Percentiles rank a stretch among this genome's conserved stretches.
These are phyloP conservation scores for Tholera decimalis DNA, from an alignment of 2,888 invertebrate species.

Conservation along the genomic window DNA sequence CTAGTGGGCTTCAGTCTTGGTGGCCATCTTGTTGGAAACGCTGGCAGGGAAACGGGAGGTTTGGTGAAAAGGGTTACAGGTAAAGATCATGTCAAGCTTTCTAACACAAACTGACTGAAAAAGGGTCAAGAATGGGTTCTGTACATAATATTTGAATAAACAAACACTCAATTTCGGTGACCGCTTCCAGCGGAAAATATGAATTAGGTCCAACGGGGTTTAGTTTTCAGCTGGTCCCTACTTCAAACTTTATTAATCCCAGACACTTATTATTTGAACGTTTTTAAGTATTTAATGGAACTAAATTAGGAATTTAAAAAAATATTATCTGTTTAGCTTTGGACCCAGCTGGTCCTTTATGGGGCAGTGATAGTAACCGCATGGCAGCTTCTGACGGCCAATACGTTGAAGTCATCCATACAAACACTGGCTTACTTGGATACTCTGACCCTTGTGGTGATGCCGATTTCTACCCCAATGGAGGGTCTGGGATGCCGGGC, in stretches of 20 bases:
- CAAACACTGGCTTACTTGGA: slow-evolving; percentile 76
- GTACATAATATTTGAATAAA: not conserved
- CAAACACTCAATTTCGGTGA: too few relatives aligned
- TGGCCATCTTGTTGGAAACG: slow-evolving; percentile 83
- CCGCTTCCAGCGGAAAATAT: not conserved
- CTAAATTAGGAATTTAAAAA: not conserved
- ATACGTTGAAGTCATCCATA: slow-evolving; percentile 86
- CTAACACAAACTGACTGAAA: not conserved
- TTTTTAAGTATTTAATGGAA: too few relatives aligned
- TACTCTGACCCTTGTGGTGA: slow-evolving; percentile 75
- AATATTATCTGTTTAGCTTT: slow-evolving; percentile 70
- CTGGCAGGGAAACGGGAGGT: slow-evolving; percentile 76
- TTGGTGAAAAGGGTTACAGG: slow-evolving; percentile 80
- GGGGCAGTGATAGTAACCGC: slow-evolving; percentile 71
- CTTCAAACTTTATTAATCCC: too few relatives aligned
- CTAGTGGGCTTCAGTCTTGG: slow-evolving; percentile 87
- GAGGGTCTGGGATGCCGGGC: slow-evolving; percentile 80
- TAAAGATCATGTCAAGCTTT: slow-evolving; percentile 49
- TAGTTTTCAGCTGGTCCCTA: not conserved
- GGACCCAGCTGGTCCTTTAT: slow-evolving; percentile 85
- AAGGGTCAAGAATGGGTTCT: not conserved
- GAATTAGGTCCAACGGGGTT: not conserved
- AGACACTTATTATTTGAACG: too few relatives aligned
- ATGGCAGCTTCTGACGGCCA: slow-evolving; percentile 73
- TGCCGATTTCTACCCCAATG: slow-evolving; percentile 84